Base-by-base conservation (phyloP, 2,888 invertebrate genomes). In the Silvanus unidentatus region DNA sequence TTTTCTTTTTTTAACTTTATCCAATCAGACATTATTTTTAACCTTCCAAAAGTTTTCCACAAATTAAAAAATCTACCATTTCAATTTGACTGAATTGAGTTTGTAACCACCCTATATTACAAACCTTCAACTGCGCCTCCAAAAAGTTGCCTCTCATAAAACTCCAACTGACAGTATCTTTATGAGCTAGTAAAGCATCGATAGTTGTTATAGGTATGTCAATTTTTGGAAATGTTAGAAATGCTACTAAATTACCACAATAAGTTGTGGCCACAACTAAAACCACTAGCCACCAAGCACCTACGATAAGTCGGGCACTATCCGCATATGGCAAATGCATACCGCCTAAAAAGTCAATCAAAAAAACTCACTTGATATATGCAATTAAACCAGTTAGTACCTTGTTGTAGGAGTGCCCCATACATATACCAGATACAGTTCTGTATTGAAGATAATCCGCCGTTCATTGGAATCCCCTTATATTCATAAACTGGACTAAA, bases 201-300 rank as follows among this genome's bases (percentile, higher is more conserved):
- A 90, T 69, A 0, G 81, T 82, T 2, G 83, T 79, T 16, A 90
- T 80, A 0, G 87, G 80, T 27, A 77, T 74, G 66, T 87, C 85
- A 62, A 85, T 82, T 67, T 88, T 86, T 0, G 94, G 94, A 64
- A 94, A 93, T 0, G 94, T 94, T 34, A 94, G 77, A 68, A 93
- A 93, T 0, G 94, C 93, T 0, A 94, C 93, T 55, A 95, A 76
- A 71, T 91, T 93, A 1, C 94, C 94, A 43, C 91, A 91, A 67
- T 94, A 95, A 0, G 92, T 92, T 12, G 93, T 93, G 0, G 93
- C 88, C 13, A 93, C 77, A 0, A 94, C 87, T 49, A 93, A 76
- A 0, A 93, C 92, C 1, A 90, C 88, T 39, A 94, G 69, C 94
- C 94, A 94, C 94, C 94, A 95, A 1, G 88, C 83, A 0, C 90